These are phyloP conservation scores for Sericinus montela DNA, from an alignment of 2,888 invertebrate genomes.

Conservation along the genomic window DNA sequence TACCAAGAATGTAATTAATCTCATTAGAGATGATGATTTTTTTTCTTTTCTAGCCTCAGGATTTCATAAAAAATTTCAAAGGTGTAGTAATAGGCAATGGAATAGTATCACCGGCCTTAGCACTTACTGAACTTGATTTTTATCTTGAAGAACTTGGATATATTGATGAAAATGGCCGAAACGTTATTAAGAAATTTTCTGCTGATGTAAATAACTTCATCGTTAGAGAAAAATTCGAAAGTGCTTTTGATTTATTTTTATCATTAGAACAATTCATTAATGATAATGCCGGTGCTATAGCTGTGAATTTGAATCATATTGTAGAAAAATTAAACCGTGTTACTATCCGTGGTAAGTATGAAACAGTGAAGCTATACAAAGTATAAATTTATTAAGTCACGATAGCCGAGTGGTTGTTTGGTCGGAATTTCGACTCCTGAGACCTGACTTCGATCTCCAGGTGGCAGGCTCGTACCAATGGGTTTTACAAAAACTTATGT, in stretches of 20 bases:
- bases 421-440: no score
- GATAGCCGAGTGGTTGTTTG: no score
- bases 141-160: constrained; percentile 78
- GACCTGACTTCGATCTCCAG: no score
- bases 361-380: no score
- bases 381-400: no score
- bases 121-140: constrained; percentile 57
- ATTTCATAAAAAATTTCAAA: constrained; percentile 81
- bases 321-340: constrained; percentile 48
- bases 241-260: constrained; percentile 82
- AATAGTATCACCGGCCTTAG: constrained; percentile 86
- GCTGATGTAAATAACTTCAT: constrained; percentile 68
- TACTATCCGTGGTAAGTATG: constrained; percentile 20
- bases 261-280: constrained; percentile 80
- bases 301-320: constrained; percentile 82
- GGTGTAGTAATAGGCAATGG: constrained; percentile 91
- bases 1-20: no score
- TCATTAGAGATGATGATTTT: not conserved
- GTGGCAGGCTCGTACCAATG: no score
- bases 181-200: constrained; percentile 76
- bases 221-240: constrained; percentile 64
- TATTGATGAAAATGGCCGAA: constrained; percentile 82
- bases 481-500: no score
- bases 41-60: constrained; percentile 44
- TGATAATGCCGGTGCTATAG: constrained; percentile 80